Base-by-base conservation (phyloP, 1,140 invertebrate species). In the Anthonomus grandis region DNA sequence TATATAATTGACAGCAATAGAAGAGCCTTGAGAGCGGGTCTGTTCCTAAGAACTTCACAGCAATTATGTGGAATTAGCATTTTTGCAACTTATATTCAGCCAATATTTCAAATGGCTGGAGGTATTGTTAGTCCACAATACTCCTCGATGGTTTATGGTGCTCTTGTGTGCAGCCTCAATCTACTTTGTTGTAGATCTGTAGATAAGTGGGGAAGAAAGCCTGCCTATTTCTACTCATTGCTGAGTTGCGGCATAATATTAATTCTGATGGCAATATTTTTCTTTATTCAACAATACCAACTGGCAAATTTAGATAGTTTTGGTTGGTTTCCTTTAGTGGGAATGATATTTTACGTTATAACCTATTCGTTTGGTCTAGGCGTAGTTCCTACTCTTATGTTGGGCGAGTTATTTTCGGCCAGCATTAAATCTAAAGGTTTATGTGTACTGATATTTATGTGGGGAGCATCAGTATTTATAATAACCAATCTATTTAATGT, bases 41-140 rank as follows among this genome's bases (percentile, higher is more conserved):
- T 78, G 12, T 74, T 76, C 12, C 64, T 83, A n/a, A 75, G 75
- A 2, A 54, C 80, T 23, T 36, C 74, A 75, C 85, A 86, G 60
- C 85, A 86, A 63, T 76, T 83, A 24, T 78, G 77, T 41, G 85
- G 84, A 9, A 76, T 83, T 6, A 78, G 79, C 39, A 81, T 80
- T 0, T 76, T 86, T 38, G 79, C 83, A 31, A 82, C 81, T 19
- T 86, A 84, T 56, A 78, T 83, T 0, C 81, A 83, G 22, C 76
- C 75, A 15, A 78, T 81, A 8, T 76, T 82, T 10, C 70, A 71
- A 4, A 69, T 74, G 41, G 72, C 75, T 66, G 68, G 73, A 63
- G 70, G 83, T n/a, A 82, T 84, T 57, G 81, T 86, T 50, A 78
- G 83, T 37, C 78, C 79, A 34, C 82, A 83, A 17, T 73, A 79